Conservation (phyloP, 2,797 vertebrate genomes). For the Rhabdophis nuchalis region DNA sequence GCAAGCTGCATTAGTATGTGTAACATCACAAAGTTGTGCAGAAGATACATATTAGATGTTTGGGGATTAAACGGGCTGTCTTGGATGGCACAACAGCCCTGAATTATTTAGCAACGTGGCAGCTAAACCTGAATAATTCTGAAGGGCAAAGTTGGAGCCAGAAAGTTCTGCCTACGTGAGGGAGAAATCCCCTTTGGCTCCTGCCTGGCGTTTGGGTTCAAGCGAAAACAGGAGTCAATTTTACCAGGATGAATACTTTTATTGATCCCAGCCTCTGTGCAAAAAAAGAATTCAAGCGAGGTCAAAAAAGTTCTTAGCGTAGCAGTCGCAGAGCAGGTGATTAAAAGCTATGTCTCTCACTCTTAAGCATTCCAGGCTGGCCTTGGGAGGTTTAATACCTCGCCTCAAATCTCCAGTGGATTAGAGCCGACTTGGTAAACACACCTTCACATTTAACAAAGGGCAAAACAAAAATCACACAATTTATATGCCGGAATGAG, state of each 20-base stretch:
- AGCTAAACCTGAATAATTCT: conserved; percentile 48
- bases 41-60: conserved; percentile 31
- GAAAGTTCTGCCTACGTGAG: conserved; percentile 37
- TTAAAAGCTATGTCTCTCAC: conserved; percentile 68
- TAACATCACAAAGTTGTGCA: conserved; percentile 7
- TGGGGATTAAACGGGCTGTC: conserved; percentile 45
- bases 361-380: conserved; percentile 61
- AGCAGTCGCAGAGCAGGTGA: conserved; percentile 61
- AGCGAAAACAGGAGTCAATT: conserved; percentile 56
- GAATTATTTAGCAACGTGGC: conserved; percentile 58
- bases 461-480: conserved; percentile 40
- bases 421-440: conserved; percentile 67
- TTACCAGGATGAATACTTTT: conserved; percentile 56
- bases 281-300: conserved; percentile 55
- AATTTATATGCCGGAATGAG: conserved; percentile 48
- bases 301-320: conserved; percentile 57
- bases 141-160: conserved; percentile 34
- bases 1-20: neutral
- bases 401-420: conserved; percentile 61
- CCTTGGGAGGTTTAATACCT: conserved; percentile 66
- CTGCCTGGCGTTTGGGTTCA: conserved; percentile 36
- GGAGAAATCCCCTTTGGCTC: conserved; percentile 39
- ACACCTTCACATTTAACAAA: conserved; percentile 70
- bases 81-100: conserved; percentile 26
- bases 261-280: conserved; percentile 62